Evolutionary conservation across 2,113 vertebrate species (phyloP), one percentile per base, ranked within the genome.

Genomic region (Lepus americanus): DNA sequence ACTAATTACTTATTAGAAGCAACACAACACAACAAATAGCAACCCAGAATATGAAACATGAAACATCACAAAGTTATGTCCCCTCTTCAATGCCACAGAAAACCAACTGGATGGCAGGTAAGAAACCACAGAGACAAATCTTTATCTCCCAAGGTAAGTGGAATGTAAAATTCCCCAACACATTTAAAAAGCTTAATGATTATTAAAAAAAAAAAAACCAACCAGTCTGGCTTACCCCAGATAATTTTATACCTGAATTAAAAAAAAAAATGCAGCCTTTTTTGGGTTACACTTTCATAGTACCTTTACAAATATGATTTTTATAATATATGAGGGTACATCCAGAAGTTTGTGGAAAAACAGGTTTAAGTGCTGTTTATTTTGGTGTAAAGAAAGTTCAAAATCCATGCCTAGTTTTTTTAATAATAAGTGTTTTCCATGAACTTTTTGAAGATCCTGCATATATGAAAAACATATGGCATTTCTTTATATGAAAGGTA

Each of bases 261-360:
- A n/a, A 70, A 61, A 76, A 77, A 73, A 55, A 49, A 70, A 85
- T 25, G 67, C n/a, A 69, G 69, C 73, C 3, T 95, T 79, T 84
- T 92, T 89, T 85, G 31, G 25, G 49, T 59, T 82, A 53, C 59
- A 79, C 44, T 77, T 74, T 89, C 76, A 86, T 13, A 16, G 29
- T 2, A 77, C 29, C 93, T 85, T 79, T 31, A 87, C 63, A 72
- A 67, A 89, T 82, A 91, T 80, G 51, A 29, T 85, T 95, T 91
- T 70, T 49, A 80, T 59, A 72, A 36, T 63, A 6, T n/a, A 61
- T 80, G 55, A 59, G 19, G 4, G 55, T 19, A 19, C 55, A 59
- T 59, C 12, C 55, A 59, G 55, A 59, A 59, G 55, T 59, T 59
- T 14, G 55, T 16, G 55, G 55, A 59, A 59, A 59, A 59, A 19